Evolutionary conservation across 2,113 vertebrate species (phyloP).

Genomic region (Cnemophilus loriae): DNA sequence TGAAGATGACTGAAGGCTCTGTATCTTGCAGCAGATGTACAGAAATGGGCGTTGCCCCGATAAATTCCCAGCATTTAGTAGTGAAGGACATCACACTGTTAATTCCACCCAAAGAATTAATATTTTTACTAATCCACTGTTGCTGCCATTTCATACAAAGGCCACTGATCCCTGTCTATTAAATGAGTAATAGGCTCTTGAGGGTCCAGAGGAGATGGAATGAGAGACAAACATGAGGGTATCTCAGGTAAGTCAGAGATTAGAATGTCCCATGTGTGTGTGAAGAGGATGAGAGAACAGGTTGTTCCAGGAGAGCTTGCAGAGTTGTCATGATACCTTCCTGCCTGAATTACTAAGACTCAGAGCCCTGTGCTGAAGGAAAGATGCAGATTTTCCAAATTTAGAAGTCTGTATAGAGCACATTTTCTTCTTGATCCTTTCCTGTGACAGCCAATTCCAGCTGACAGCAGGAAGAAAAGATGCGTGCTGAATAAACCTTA

Average conservation of each 20-base stretch:
- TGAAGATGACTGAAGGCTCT: background rate
- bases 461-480: constrained; percentile 37
- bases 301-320: background rate
- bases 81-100: background rate
- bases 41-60: fast-evolving
- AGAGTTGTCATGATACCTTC: background rate
- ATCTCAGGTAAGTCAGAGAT: fast-evolving
- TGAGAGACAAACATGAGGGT: background rate
- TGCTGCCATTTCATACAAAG: background rate
- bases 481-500: background rate
- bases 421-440: background rate
- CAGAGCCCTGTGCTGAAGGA: background rate
- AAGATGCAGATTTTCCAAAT: constrained; percentile 11
- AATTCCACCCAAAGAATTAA: background rate
- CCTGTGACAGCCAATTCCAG: background rate
- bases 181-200: background rate
- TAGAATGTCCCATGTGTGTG: background rate
- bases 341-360: background rate
- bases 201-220: background rate
- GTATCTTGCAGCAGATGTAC: background rate
- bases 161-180: background rate
- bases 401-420: background rate
- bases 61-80: background rate
- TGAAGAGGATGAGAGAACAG: background rate
- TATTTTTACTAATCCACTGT: background rate